Base-by-base conservation (phyloP, 2,888 invertebrate genomes). In the Synergus laeviventris region DNA sequence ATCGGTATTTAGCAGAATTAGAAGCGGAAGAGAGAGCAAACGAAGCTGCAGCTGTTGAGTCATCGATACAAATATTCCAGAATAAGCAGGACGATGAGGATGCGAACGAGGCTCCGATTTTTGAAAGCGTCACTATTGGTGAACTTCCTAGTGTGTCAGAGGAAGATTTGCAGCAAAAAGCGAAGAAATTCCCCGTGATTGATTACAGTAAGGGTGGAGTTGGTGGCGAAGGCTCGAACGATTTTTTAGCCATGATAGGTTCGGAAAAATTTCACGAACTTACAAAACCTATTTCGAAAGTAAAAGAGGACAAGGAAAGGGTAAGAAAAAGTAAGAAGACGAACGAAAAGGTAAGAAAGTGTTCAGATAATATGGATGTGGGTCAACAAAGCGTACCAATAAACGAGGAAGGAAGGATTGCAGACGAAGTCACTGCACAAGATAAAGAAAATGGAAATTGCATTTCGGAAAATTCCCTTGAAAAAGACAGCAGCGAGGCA, bases 1-100 rank as follows among this genome's bases (percentile, higher is more conserved):
- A 86, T 74, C 88, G 89, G 73, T 91, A 91, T 83, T 84, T 92
- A 42, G 88, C 91, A 9, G 90, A 91, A 76, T 83, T 92, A 24
- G 92, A 92, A 74, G 89, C 91, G 12, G 89, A 90, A 59, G 91
- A 91, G 73, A 85, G 85, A 39, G 86, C 85, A 4, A 87, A 84
- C 1, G 82, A 83, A 80, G 84, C 83, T 78, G 80, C 82, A 24
- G 21, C 77, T 12, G 3, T 74, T 7, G 79, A 76, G 21, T 36
- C 49, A 66, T 42, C 54, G 11, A 4, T 62, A 18, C 31, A 49
- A 18, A 75, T 62, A 54, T 81, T 79, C 82, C 79, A 31, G 12
- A 49, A 74, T 54, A 61, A 78, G 56, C 74, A 59, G 56, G 31
- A 74, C 14, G 86, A 88, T 49, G 87, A 89, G 75, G 87, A 89